phyloP scores from a whole-genome alignment of 2,888 invertebrate species.

The Caenorhabditis japonica region DNA sequence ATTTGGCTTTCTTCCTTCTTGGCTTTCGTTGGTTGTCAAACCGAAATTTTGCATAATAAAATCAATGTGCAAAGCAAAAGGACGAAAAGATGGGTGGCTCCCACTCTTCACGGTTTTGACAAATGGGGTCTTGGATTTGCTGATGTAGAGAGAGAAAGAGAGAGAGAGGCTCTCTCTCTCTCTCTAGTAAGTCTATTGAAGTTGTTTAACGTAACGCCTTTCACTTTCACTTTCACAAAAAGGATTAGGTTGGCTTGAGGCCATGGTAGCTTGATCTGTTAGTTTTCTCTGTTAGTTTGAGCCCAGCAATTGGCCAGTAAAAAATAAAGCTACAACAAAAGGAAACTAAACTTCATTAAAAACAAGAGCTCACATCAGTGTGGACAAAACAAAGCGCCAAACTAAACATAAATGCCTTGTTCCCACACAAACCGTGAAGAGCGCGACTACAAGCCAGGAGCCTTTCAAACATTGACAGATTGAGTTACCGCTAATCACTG shows the following conservation, averaged over 20 bases:
- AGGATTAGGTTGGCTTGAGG: slow-evolving; percentile 25
- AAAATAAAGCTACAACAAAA: neutral
- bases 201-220: no score
- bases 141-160: no score
- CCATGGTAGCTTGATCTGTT: slow-evolving; percentile 1
- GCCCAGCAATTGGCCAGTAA: neutral
- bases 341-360: no score
- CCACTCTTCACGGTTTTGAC: slow-evolving; percentile 36
- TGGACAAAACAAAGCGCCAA: no score
- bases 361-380: no score
- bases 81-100: slow-evolving; percentile 26
- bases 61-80: neutral
- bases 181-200: slow-evolving; percentile 49
- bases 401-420: no score
- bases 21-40: no score
- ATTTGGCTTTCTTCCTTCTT: no score
- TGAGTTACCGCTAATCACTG: slow-evolving; percentile 50
- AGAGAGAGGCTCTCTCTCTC: no score
- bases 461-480: slow-evolving; percentile 30
- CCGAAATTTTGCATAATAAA: slow-evolving; percentile 19
- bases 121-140: slow-evolving; percentile 39
- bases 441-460: no score
- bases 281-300: neutral
- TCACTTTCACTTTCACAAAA: slow-evolving; percentile 5
- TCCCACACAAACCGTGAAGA: no score